These are phyloP conservation scores for Verasper variegatus DNA, from an alignment of 2,113 vertebrate species.

Conservation along the genomic window DNA sequence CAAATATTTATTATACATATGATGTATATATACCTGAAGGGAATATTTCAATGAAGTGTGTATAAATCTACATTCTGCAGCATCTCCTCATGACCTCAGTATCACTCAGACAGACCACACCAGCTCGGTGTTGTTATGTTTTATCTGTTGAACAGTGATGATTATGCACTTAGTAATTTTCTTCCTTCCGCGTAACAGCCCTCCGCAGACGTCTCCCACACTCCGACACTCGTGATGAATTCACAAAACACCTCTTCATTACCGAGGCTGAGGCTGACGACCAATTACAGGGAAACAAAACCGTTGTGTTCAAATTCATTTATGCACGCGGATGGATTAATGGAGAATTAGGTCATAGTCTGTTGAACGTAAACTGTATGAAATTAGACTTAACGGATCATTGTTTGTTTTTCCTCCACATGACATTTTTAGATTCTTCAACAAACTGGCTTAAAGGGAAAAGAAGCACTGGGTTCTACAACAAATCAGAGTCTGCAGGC, in stretches of 20 bases:
- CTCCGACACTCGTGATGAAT: conserved; percentile 47
- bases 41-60: neutral
- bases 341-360: conserved; percentile 1
- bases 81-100: neutral
- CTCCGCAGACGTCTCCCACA: conserved; percentile 63
- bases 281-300: conserved; percentile 28
- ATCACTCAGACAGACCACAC: conserved; percentile 33
- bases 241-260: conserved; percentile 62
- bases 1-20: too few relatives aligned
- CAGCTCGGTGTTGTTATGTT: conserved; percentile 18
- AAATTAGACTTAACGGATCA: neutral
- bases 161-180: conserved; percentile 58
- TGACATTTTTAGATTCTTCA: conserved; percentile 16
- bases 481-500: conserved; percentile 5
- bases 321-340: neutral
- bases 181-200: conserved; percentile 38
- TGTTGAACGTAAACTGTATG: conserved; percentile 8
- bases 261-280: conserved; percentile 8
- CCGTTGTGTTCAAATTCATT: neutral
- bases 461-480: neutral
- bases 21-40: neutral
- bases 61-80: neutral
- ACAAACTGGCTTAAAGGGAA: neutral
- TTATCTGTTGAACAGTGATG: conserved; percentile 44
- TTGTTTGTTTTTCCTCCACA: neutral